Percentiles rank a stretch among this genome's conserved stretches.
These are phyloP conservation scores for Trissonchulus latispiculum DNA, from an alignment of 2,888 invertebrate species.

Conservation along the genomic window DNA sequence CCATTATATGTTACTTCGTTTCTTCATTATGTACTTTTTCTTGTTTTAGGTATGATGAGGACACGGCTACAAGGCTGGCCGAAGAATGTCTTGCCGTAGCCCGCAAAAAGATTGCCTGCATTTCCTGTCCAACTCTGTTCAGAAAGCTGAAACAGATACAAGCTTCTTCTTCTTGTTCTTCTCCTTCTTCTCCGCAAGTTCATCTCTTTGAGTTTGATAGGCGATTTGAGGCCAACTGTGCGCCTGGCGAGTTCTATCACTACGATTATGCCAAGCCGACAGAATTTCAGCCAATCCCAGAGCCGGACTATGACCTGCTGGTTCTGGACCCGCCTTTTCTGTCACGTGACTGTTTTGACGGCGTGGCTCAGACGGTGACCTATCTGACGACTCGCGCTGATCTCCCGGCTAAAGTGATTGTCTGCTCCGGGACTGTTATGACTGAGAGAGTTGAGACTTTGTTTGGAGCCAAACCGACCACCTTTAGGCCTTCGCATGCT, in stretches of 20 bases:
- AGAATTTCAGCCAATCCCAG: constrained; percentile 55
- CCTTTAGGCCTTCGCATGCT: constrained; percentile 68
- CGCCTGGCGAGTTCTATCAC: constrained; percentile 64
- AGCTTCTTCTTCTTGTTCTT: constrained; percentile 23
- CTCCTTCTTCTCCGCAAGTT: constrained; percentile 25
- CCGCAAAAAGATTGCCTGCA: constrained; percentile 56
- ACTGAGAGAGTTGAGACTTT: constrained; percentile 57
- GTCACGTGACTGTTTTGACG: constrained; percentile 76
- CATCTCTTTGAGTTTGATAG: constrained; percentile 66
- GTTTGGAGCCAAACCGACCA: constrained; percentile 56
- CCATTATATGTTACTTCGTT: no score
- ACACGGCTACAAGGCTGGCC: constrained; percentile 63
- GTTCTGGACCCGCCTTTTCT: constrained; percentile 90
- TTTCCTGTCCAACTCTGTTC: constrained; percentile 80
- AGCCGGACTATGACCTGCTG: constrained; percentile 61
- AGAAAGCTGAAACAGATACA: constrained; percentile 45
- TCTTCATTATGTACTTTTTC: neutral
- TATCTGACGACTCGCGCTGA: constrained; percentile 55
- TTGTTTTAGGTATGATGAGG: constrained; percentile 51
- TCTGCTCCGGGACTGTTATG: constrained; percentile 78
- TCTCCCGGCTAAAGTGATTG: constrained; percentile 57
- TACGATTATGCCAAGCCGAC: constrained; percentile 78
- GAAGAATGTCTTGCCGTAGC: constrained; percentile 54
- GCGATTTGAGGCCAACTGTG: constrained; percentile 62
- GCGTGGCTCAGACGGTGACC: constrained; percentile 66